A percentile compares a stretch with the other conserved stretches of the same genome.
These are phyloP conservation scores for Caenorhabditis angaria DNA, from an alignment of 2,888 invertebrate species.

Conservation along the genomic window DNA sequence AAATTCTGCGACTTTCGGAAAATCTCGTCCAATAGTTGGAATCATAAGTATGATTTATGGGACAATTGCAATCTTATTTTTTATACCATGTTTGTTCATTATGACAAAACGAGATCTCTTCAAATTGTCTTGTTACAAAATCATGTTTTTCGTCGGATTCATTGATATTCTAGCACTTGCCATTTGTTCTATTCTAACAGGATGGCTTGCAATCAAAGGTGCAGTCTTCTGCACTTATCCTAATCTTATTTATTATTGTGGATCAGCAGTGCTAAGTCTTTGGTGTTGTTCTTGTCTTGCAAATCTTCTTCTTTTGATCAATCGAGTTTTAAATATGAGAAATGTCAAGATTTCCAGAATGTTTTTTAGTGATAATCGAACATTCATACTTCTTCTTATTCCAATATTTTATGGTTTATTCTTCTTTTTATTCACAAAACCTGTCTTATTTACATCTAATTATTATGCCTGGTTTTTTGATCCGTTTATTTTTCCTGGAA, in stretches of 20 bases:
- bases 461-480: conserved; percentile 15
- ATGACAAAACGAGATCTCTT: conserved; percentile 11
- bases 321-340: conserved; percentile 16
- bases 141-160: conserved; percentile 22
- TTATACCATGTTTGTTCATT: conserved; percentile 1
- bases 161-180: conserved; percentile 10
- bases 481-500: conserved; percentile 14
- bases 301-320: conserved; percentile 15
- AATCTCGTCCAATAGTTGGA: neutral
- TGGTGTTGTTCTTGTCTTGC: conserved; percentile 27
- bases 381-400: neutral
- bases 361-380: neutral
- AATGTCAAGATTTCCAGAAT: neutral
- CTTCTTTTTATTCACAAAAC: conserved; percentile 13
- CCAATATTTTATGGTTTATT: conserved; percentile 14
- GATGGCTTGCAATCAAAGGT: conserved; percentile 17
- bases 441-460: conserved; percentile 12
- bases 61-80: neutral
- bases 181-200: conserved; percentile 16
- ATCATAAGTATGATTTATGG: neutral
- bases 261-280: conserved; percentile 1
- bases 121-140: conserved; percentile 24
- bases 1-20: neutral
- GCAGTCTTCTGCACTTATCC: conserved; percentile 28
- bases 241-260: conserved; percentile 13